phyloP scores from a whole-genome alignment of 2,113 vertebrate species.

The Physeter macrocephalus region DNA sequence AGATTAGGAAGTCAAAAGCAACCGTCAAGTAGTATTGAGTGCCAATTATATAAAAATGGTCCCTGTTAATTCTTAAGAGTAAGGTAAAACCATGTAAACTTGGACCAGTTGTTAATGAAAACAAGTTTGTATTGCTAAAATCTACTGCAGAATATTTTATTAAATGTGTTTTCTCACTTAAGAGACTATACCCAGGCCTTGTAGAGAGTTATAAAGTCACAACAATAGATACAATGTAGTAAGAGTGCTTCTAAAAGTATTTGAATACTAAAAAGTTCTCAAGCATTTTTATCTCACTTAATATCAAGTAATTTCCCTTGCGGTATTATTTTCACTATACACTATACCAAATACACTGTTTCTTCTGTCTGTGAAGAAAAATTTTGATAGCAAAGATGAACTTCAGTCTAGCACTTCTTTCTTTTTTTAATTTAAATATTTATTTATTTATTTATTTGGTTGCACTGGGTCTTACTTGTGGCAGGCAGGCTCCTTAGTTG shows the following conservation, averaged over 20 bases:
- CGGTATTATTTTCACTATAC: background rate
- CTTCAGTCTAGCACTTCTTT: background rate
- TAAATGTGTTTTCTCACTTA: background rate
- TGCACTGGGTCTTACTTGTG: too few relatives aligned
- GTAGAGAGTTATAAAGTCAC: background rate
- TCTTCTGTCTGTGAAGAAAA: background rate
- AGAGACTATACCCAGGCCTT: background rate
- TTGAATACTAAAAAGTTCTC: background rate
- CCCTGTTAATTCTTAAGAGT: background rate
- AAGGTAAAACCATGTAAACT: background rate
- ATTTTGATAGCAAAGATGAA: background rate
- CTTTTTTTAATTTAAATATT: too few relatives aligned
- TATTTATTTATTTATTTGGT: too few relatives aligned
- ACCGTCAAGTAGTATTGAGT: background rate
- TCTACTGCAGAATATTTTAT: background rate
- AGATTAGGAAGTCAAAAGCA: constrained; percentile 26
- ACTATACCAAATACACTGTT: background rate
- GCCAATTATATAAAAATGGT: constrained; percentile 20
- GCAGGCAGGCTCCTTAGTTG: too few relatives aligned
- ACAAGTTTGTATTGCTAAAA: background rate
- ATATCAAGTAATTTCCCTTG: background rate
- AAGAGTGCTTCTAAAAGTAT: background rate
- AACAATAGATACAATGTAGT: background rate
- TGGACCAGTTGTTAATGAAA: background rate
- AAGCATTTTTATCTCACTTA: background rate